Percentiles rank a stretch among this genome's conserved stretches.
Evolutionary conservation across 2,113 vertebrate species (phyloP).

Genomic region (Propithecus coquereli): DNA sequence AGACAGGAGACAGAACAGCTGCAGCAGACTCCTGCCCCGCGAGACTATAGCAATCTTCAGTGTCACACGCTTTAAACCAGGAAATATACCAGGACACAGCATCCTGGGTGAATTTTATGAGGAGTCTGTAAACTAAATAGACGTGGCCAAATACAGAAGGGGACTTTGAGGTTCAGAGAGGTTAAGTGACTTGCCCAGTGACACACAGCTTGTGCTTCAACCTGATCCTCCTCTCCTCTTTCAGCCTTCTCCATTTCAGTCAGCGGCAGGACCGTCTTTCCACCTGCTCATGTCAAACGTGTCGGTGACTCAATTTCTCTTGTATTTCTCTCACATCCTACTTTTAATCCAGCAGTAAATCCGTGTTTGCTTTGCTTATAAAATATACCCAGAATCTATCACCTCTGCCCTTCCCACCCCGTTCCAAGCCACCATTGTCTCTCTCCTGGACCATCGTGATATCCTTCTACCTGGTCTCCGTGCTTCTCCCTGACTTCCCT

Average conservation of each 20-base stretch:
- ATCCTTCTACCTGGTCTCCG: background rate
- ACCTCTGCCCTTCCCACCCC: background rate
- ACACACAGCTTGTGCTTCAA: background rate
- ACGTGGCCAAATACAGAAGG: background rate
- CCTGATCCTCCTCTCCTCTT: background rate
- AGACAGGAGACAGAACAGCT: background rate
- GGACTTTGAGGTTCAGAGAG: background rate
- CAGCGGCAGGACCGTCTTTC: background rate
- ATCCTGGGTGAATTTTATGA: background rate
- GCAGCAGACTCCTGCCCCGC: background rate
- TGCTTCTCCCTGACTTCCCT: background rate
- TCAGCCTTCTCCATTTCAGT: background rate
- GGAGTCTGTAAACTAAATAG: background rate
- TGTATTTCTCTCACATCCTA: background rate
- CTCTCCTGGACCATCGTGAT: background rate
- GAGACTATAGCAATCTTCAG: background rate
- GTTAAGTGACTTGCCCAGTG: background rate
- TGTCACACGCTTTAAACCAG: background rate
- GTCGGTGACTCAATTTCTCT: background rate
- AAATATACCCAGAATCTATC: background rate
- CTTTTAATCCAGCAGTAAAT: background rate
- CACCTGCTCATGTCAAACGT: background rate
- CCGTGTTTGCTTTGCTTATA: background rate
- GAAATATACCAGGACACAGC: background rate
- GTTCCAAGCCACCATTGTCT: background rate